These are phyloP conservation scores for Geotrupes spiniger DNA, from an alignment of 2,888 invertebrate species.

Conservation along the genomic window DNA sequence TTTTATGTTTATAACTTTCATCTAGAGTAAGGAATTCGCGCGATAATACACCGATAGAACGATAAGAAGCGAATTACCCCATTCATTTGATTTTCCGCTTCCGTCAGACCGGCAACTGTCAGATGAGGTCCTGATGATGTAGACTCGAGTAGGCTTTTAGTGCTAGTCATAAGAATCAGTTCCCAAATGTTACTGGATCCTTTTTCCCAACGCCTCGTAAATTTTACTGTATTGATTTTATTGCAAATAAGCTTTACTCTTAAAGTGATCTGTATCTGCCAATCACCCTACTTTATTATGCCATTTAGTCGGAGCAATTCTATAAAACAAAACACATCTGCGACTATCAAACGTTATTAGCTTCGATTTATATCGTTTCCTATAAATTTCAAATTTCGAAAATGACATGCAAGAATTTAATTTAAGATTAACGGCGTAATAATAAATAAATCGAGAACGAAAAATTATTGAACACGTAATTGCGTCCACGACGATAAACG, in stretches of 20 bases:
- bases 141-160: constrained; percentile 39
- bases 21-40: constrained; percentile 18
- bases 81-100: constrained; percentile 38
- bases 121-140: constrained; percentile 36
- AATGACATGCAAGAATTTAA: too few species aligned
- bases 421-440: too few species aligned
- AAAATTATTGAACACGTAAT: too few species aligned
- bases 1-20: constrained; percentile 16
- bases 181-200: constrained; percentile 36
- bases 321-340: constrained; percentile 11
- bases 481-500: too few species aligned
- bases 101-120: constrained; percentile 32
- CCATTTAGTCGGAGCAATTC: constrained; percentile 18
- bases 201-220: constrained; percentile 40
- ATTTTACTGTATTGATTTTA: constrained; percentile 47
- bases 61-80: constrained; percentile 31
- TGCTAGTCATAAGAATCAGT: constrained; percentile 37
- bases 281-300: constrained; percentile 36
- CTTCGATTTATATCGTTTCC: background rate
- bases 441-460: too few species aligned
- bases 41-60: constrained; percentile 18
- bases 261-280: constrained; percentile 36
- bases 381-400: background rate
- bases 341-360: constrained; percentile 7
- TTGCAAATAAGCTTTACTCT: constrained; percentile 44